Base-by-base conservation (phyloP, 2,888 invertebrate genomes). In the Lepidocyrtinus sp. region DNA sequence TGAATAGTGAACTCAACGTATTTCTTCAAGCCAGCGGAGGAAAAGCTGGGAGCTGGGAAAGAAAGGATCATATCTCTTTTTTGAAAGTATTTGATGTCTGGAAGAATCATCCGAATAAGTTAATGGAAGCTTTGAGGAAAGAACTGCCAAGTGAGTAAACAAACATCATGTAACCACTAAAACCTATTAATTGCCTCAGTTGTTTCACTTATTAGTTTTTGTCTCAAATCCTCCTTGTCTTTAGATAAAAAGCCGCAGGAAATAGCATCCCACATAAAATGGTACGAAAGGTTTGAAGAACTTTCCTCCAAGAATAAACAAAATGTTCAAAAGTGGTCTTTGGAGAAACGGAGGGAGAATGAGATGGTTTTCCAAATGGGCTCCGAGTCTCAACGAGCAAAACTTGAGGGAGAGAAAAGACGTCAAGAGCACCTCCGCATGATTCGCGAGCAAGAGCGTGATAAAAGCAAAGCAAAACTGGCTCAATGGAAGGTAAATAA, bases 1-100 rank as follows among this genome's bases (percentile, higher is more conserved):
- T 36, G 12, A 36, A 7, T 3, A 68, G 19, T 19, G 75, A 75
- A 36, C 45, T 68, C 26, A 75, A 68, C 17, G 78, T 76, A 15
- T 85, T 82, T 70, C 25, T 85, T 0, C 85, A 85, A 50, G 61
- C 80, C 26, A 82, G 64, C 25, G 85, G 85, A 19, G 85, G 84
- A 1, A 45, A 61, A 2, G 70, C 83, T 24, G 85, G 85, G 2
- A 79, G 82, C 9, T 85, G 85, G 85, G 71, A 74, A 19, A 73
- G 62, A 22, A 68, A 78, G 15, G 82, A 83, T 36, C 84, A 84
- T 61, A 55, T 55, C 9, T 36, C 21, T 1, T 84, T 84, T 27
- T n/a, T 82, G 9, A 68, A 77, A 19, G 17, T 59, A 0, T 81
- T 65, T 24, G 26, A 76, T 9, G 55, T 73, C 1, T 77, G 77